These are phyloP conservation scores for Ciconia nigra DNA, from an alignment of 2,797 vertebrate species.

Conservation along the genomic window DNA sequence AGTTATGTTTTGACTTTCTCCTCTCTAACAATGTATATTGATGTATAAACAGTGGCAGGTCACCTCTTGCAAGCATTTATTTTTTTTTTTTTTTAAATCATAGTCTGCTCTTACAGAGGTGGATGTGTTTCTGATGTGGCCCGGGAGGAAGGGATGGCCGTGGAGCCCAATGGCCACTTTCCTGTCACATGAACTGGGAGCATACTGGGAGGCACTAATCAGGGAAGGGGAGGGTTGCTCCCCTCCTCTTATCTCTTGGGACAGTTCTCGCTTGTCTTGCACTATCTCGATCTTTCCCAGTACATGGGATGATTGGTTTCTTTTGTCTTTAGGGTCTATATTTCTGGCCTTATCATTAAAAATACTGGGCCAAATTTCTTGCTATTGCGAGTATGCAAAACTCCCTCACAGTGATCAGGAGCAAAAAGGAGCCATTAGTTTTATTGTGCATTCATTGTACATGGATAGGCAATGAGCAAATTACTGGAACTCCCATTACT, in stretches of 20 bases:
- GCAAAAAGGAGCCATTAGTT: not conserved
- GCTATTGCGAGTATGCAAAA: not conserved
- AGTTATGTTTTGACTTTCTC: conserved; percentile 30
- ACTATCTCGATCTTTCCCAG: not conserved
- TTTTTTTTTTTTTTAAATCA: not conserved
- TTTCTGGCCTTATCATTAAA: not conserved
- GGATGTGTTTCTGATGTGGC: not conserved
- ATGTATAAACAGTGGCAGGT: conserved; percentile 26
- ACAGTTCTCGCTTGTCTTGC: not conserved
- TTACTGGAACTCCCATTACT: not conserved
- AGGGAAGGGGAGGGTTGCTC: not conserved
- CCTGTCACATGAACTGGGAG: not conserved
- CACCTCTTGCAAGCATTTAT: not conserved
- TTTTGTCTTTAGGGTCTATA: not conserved
- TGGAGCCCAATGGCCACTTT: not conserved
- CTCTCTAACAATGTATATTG: not conserved
- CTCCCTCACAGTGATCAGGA: not conserved
- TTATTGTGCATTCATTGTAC: not conserved
- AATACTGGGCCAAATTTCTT: not conserved
- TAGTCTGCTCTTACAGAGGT: not conserved
- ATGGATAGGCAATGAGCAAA: not conserved
- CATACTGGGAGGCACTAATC: not conserved
- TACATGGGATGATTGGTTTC: not conserved
- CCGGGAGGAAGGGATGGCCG: not conserved
- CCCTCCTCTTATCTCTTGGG: not conserved